Percentiles rank a stretch among this genome's conserved stretches.
phyloP scores from a whole-genome alignment of 1,140 invertebrate genomes.

The Thaumetopoea pityocampa region DNA sequence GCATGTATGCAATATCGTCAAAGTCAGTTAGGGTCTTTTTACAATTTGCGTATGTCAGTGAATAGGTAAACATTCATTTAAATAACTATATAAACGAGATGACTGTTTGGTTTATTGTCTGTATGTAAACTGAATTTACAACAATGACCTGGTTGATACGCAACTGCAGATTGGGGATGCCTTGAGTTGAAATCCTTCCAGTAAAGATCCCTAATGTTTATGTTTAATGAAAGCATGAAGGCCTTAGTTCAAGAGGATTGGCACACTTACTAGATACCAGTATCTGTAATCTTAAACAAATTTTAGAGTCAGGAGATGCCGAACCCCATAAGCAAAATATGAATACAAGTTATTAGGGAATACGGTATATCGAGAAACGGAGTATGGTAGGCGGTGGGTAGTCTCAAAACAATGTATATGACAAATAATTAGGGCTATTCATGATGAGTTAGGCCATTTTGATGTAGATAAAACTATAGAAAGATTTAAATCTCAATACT shows the following conservation, averaged over 20 bases:
- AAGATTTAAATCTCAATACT: conserved; percentile 3
- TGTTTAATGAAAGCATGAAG: conserved; percentile 8
- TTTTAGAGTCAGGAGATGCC: conserved; percentile 16
- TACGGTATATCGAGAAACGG: conserved; percentile 24
- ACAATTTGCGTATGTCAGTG: too few relatives aligned
- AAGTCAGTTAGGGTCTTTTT: too few relatives aligned
- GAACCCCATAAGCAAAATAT: conserved; percentile 13
- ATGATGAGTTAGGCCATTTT: conserved; percentile 20
- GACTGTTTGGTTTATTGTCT: too few relatives aligned
- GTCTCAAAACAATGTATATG: conserved; percentile 21
- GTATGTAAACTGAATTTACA: too few relatives aligned
- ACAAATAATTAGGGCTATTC: conserved; percentile 16
- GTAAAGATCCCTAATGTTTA: conserved; percentile 9
- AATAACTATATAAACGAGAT: too few relatives aligned
- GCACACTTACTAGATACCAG: conserved; percentile 29
- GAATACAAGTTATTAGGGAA: conserved; percentile 23
- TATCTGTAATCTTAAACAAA: conserved; percentile 20
- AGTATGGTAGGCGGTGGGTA: conserved; percentile 21
- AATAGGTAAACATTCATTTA: too few relatives aligned
- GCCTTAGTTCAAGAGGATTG: conserved; percentile 27
- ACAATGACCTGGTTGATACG: too few relatives aligned
- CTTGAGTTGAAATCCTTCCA: conserved; percentile 35
- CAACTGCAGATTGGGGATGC: conserved; percentile 54
- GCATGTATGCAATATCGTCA: too few relatives aligned
- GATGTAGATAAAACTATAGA: conserved; percentile 18